Evolutionary conservation across 2,797 vertebrate genomes (phyloP).

Genomic region (Siniperca undulata): DNA sequence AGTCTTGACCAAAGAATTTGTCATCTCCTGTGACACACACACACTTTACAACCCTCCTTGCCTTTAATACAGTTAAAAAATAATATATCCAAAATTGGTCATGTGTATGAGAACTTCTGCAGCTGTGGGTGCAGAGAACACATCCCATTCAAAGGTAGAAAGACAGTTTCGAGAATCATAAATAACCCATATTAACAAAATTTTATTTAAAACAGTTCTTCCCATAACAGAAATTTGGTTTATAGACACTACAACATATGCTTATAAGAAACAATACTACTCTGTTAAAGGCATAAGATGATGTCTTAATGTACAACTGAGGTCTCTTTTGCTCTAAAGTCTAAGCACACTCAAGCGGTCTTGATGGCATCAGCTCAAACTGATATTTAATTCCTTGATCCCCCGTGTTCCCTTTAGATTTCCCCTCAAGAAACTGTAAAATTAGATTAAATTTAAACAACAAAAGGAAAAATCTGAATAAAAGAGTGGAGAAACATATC

Average conservation of each 20-base stretch:
- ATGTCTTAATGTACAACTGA: background rate
- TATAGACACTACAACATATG: background rate
- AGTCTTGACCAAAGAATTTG: constrained; percentile 27
- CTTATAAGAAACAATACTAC: background rate
- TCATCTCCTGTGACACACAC: constrained; percentile 69
- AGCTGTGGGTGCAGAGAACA: background rate
- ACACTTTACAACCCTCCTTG: background rate
- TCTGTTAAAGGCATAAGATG: background rate
- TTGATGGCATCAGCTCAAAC: background rate
- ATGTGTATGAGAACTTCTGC: constrained; percentile 5
- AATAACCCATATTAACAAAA: background rate
- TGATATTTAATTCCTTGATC: background rate
- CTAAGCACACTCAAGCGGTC: background rate
- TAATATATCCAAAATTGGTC: constrained; percentile 57
- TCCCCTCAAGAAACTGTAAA: background rate
- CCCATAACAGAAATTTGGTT: background rate
- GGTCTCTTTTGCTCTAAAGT: background rate
- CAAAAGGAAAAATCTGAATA: too few species aligned
- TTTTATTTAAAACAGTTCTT: too few species aligned
- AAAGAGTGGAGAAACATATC: too few species aligned
- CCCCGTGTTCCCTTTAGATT: background rate
- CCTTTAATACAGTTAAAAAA: background rate
- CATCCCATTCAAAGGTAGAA: background rate
- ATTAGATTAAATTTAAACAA: background rate
- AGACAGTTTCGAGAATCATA: background rate